phyloP scores from a whole-genome alignment of 2,888 invertebrate genomes.

The Agriopis marginaria region DNA sequence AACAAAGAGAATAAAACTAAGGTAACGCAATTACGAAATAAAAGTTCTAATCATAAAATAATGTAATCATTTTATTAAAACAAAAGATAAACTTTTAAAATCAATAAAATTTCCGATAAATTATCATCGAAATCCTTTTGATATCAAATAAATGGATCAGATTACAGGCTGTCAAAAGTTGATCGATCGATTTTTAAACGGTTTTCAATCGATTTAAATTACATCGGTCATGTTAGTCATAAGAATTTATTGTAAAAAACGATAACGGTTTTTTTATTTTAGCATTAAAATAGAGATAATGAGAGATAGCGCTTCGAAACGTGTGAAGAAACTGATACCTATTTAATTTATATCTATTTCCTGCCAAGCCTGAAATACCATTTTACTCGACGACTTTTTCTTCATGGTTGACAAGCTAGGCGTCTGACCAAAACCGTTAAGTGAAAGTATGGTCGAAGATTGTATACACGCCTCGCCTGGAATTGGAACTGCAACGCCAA shows the following conservation, averaged over 20 bases:
- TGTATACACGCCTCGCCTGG: too few relatives aligned
- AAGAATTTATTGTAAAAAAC: constrained; percentile 4
- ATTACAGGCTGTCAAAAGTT: constrained; percentile 47
- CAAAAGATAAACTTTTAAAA: constrained; percentile 17
- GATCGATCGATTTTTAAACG: constrained; percentile 73
- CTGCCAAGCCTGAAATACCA: too few relatives aligned
- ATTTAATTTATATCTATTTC: too few relatives aligned
- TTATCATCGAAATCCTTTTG: constrained; percentile 6
- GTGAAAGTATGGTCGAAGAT: too few relatives aligned
- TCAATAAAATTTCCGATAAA: constrained; percentile 25
- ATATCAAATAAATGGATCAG: constrained; percentile 13
- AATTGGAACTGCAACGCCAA: too few relatives aligned
- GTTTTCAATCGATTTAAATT: constrained; percentile 40
- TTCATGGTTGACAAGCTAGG: too few relatives aligned
- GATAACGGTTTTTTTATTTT: constrained; percentile 5
- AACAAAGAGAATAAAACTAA: too few relatives aligned
- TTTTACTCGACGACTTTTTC: too few relatives aligned
- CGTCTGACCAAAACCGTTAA: too few relatives aligned
- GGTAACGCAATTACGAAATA: constrained; percentile 7
- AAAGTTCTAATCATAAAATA: constrained; percentile 18
- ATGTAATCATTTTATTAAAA: constrained; percentile 30
- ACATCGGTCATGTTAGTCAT: constrained; percentile 10
- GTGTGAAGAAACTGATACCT: background rate
- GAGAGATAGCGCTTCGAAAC: background rate
- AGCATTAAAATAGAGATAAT: background rate